Percentiles rank a stretch among this genome's conserved stretches.
Conservation (phyloP, 2,888 invertebrate species). For the Geophilus truncorum region DNA sequence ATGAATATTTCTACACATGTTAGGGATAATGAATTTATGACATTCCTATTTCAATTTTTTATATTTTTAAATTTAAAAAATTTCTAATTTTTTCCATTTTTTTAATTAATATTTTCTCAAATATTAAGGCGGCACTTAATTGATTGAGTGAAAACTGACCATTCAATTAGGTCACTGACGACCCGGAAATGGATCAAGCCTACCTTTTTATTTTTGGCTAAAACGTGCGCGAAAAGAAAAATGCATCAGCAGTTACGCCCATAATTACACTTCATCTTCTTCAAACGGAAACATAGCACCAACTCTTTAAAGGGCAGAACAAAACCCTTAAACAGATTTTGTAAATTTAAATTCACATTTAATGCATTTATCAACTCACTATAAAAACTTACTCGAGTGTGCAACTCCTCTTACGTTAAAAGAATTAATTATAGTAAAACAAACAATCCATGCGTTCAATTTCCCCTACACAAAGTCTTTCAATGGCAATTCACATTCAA, state of each 20-base stretch:
- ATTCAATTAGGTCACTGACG: slow-evolving; percentile 1
- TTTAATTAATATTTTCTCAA: too few species aligned
- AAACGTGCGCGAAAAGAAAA: not conserved
- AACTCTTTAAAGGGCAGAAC: too few species aligned
- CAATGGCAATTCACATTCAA: not conserved
- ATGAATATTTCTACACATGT: not conserved
- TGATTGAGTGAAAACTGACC: not conserved
- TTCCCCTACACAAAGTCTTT: too few species aligned
- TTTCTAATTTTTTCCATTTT: too few species aligned
- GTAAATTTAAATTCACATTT: too few species aligned
- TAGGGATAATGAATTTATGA: too few species aligned
- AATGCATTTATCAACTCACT: not conserved
- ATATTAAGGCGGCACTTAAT: not conserved
- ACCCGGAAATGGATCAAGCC: not conserved
- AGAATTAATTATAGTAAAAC: not conserved
- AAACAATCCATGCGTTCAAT: not conserved
- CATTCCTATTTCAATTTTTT: too few species aligned
- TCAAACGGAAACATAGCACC: too few species aligned
- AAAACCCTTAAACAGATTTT: too few species aligned
- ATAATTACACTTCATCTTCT: slow-evolving; percentile 18
- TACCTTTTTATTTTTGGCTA: not conserved
- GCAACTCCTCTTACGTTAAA: not conserved
- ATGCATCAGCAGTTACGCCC: not conserved
- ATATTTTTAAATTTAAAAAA: too few species aligned
- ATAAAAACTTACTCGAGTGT: not conserved